Conservation (phyloP, 2,113 vertebrate genomes). For the Pica pica region DNA sequence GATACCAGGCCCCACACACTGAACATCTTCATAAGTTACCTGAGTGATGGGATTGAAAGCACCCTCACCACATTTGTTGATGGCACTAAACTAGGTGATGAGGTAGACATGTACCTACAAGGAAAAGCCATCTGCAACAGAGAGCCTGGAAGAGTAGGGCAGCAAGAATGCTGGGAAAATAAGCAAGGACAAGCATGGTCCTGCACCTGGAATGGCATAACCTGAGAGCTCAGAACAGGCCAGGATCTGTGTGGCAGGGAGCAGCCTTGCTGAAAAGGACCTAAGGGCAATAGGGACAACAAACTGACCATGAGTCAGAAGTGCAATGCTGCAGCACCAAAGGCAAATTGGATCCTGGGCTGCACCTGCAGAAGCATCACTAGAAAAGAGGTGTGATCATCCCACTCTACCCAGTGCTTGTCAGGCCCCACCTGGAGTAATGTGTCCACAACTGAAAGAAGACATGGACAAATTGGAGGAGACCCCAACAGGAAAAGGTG, state of each 20-base stretch:
- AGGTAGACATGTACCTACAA: not conserved
- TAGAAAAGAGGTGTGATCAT: not conserved
- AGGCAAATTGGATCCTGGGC: not conserved
- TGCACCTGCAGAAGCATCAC: not conserved
- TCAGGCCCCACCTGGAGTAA: not conserved
- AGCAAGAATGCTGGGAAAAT: not conserved
- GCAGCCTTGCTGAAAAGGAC: not conserved
- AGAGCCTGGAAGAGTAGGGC: not conserved
- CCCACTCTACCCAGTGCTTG: not conserved
- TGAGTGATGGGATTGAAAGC: not conserved
- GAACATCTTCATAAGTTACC: not conserved
- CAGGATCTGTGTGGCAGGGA: not conserved
- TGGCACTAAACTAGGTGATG: not conserved
- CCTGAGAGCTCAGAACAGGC: not conserved
- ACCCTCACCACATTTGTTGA: not conserved
- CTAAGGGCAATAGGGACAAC: not conserved
- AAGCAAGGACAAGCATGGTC: not conserved
- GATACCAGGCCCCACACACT: not conserved
- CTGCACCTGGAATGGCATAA: not conserved
- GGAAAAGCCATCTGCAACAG: not conserved
- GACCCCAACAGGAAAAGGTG: too few relatives aligned
- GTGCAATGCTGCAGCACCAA: not conserved
- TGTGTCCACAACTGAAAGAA: not conserved
- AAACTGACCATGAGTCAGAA: not conserved
- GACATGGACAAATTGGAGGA: not conserved